Evolutionary conservation across 2,888 invertebrate genomes (phyloP).

Genomic region (Notodonta dromedarius): DNA sequence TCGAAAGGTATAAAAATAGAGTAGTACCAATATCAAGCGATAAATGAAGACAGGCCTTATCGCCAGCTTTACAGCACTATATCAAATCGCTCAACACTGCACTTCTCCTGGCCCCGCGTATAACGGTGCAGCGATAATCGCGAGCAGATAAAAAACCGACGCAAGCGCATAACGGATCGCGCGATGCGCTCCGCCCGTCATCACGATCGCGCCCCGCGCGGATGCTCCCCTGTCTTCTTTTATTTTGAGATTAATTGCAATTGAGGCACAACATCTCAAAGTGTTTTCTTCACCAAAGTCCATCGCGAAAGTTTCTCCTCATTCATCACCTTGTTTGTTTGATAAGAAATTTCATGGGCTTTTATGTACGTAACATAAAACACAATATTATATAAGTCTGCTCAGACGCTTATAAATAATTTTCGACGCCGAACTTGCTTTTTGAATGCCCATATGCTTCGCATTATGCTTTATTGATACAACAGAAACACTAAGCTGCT

Average conservation of each 20-base stretch:
- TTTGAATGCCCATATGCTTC: too few relatives aligned
- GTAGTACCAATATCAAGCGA: not conserved
- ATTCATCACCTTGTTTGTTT: not conserved
- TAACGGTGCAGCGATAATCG: slow-evolving; percentile 59
- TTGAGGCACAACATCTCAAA: slow-evolving; percentile 23
- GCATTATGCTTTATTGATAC: too few relatives aligned
- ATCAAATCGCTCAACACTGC: not conserved
- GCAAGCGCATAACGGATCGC: slow-evolving; percentile 70
- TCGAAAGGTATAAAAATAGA: too few relatives aligned
- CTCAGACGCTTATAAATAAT: too few relatives aligned
- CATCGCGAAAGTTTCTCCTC: not conserved
- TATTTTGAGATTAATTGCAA: slow-evolving; percentile 36
- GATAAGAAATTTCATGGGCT: too few relatives aligned
- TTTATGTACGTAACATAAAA: too few relatives aligned
- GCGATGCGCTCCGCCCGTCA: slow-evolving; percentile 71
- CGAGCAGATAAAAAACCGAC: slow-evolving; percentile 67
- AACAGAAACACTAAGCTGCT: too few relatives aligned
- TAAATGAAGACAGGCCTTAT: not conserved
- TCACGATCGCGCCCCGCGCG: slow-evolving; percentile 46
- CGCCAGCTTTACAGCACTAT: not conserved
- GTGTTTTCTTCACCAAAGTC: slow-evolving; percentile 17
- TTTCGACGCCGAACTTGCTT: too few relatives aligned
- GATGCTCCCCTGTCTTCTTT: slow-evolving; percentile 18
- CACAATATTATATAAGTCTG: too few relatives aligned
- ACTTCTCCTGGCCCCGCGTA: not conserved